Evolutionary conservation across 2,888 invertebrate genomes (phyloP).

Genomic region (Adela reaumurella): DNA sequence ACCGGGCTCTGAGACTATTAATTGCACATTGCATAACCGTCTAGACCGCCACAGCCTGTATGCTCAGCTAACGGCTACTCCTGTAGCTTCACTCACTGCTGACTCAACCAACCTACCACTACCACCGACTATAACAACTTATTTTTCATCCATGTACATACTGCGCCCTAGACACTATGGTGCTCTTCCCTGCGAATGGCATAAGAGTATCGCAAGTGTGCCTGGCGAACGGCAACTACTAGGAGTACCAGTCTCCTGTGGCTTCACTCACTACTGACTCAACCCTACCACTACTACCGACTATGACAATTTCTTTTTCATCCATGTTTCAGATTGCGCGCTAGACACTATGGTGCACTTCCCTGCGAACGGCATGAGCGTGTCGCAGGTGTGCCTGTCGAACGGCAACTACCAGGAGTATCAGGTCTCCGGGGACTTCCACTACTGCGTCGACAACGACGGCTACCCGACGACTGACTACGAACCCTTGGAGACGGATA

Average conservation of each 20-base stretch:
- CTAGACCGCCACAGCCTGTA: too few relatives aligned
- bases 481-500: constrained; percentile 7
- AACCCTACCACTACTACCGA: too few relatives aligned
- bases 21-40: too few relatives aligned
- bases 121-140: too few relatives aligned
- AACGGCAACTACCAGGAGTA: constrained; percentile 58
- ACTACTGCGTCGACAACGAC: constrained; percentile 60
- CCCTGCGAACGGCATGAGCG: constrained; percentile 39
- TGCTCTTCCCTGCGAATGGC: constrained; percentile 45
- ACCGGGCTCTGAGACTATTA: too few relatives aligned
- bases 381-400: constrained; percentile 43
- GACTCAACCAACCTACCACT: too few relatives aligned
- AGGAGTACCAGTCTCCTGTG: constrained; percentile 46
- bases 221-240: constrained; percentile 56
- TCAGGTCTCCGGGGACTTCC: constrained; percentile 47
- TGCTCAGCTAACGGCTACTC: constrained; percentile 59
- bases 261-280: constrained; percentile 55
- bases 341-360: constrained; percentile 52
- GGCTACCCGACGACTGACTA: constrained; percentile 40
- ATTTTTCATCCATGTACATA: constrained; percentile 37
- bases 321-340: constrained; percentile 54
- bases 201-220: constrained; percentile 47
- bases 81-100: constrained; percentile 49
- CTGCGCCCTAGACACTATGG: constrained; percentile 57
- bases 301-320: too few relatives aligned